Base-by-base conservation (phyloP, 2,113 vertebrate species). In the Pseudorectes ferrugineus region DNA sequence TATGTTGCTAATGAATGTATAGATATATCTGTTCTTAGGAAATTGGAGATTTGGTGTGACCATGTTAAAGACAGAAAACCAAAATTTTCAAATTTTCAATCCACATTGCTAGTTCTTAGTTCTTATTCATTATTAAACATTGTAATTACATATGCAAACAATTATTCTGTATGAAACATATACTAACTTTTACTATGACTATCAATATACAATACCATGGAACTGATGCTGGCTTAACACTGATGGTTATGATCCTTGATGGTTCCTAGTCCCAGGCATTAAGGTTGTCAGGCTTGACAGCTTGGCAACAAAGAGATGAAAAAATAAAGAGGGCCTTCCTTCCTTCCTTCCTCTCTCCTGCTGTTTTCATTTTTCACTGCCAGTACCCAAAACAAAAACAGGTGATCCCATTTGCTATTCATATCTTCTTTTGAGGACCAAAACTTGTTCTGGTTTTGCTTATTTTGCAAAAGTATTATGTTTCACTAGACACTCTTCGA, bases 331-430 rank as follows among this genome's bases (percentile, higher is more conserved):
- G 8, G 11, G 2, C 21, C 14, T 12, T 1, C 29, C 22, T 16
- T 3, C 45, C 12, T 20, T 2, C n/a, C 21, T 7, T 2, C 7
- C 16, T 14, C 9, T 11, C 14, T 33, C 36, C 25, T 28, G 3
- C 33, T 23, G 3, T 61, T 70, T 70, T 62, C 13, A 16, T 67
- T 54, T 62, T 54, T n/a, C 31, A 36, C 26, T 61, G 23, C 5
- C 28, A 38, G 23, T 45, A 28, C 26, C n/a, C 11, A 19, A n/a
- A 43, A 55, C 14, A 54, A 35, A 36, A 24, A 5, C 5, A 33
- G 3, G 4, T 43, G 8, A 36, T 43, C 14, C 48, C 16, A 43
- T 49, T 52, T 33, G 3, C 9, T 46, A 10, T 51, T 55, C 6
- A 5, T 58, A 52, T 58, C 10, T 19, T 31, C 5, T 36, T 72